Percentiles rank a stretch among this genome's conserved stretches.
These are phyloP conservation scores for Archips crataeganus DNA, from an alignment of 2,888 invertebrate species.

Conservation along the genomic window DNA sequence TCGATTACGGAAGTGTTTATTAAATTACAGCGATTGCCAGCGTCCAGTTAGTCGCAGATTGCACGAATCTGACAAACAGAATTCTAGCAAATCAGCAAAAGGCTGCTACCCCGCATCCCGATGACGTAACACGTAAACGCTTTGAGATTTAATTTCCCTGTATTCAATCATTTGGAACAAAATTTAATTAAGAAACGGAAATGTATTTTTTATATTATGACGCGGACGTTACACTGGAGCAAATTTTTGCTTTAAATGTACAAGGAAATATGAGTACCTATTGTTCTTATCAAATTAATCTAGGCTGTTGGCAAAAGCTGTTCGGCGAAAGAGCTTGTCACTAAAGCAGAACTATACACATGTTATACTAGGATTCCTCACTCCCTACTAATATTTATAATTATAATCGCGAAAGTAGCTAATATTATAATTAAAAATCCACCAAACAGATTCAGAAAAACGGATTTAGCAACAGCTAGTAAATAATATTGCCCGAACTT, in stretches of 20 bases:
- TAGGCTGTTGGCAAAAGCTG: conserved; percentile 13
- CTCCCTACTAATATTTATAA: too few relatives aligned
- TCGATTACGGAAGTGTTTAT: conserved; percentile 81
- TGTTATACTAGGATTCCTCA: too few relatives aligned
- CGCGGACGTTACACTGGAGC: background rate
- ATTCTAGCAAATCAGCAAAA: conserved; percentile 66
- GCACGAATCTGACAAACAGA: conserved; percentile 64
- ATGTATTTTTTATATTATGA: background rate
- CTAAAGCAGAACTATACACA: conserved; percentile 1
- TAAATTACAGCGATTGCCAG: conserved; percentile 77
- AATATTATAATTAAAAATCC: too few relatives aligned
- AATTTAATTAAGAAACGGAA: background rate
- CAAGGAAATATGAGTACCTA: background rate
- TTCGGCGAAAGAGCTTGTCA: conserved; percentile 2
- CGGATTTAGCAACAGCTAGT: too few relatives aligned
- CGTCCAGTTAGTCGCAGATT: conserved; percentile 74
- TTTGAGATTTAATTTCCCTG: conserved; percentile 6
- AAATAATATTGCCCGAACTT: too few relatives aligned
- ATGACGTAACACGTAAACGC: conserved; percentile 51
- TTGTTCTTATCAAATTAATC: background rate
- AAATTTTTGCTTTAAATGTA: background rate
- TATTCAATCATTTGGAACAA: conserved; percentile 6
- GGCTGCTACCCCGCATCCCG: conserved; percentile 40
- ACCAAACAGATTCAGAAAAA: too few relatives aligned
- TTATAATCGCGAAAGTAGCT: too few relatives aligned